Conservation (phyloP, 2,797 vertebrate species). For the Varecia variegata region DNA sequence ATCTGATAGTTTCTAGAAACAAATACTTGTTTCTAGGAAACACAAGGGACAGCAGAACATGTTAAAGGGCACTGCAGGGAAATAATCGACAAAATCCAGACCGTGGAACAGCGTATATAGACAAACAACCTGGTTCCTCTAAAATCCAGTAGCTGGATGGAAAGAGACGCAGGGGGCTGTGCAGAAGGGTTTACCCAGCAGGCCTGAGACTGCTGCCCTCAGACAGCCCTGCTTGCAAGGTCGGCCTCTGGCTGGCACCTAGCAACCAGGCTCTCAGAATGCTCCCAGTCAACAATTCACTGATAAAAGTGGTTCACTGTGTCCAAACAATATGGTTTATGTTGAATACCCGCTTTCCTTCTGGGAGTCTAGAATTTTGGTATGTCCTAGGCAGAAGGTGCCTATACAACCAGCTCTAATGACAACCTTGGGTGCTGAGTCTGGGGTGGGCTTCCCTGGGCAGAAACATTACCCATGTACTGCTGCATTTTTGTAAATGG, state of each 20-base stretch:
- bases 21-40: not conserved
- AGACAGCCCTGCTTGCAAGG: not conserved
- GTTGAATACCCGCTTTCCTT: not conserved
- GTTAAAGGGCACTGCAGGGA: not conserved
- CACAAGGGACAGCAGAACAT: not conserved
- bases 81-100: not conserved
- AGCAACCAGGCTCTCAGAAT: not conserved
- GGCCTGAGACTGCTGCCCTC: not conserved
- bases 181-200: not conserved
- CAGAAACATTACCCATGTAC: not conserved
- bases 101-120: not conserved
- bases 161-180: not conserved
- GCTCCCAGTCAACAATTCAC: not conserved
- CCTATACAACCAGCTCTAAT: not conserved
- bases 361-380: not conserved
- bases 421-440: not conserved
- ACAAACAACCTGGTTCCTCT: not conserved
- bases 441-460: not conserved
- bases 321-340: not conserved
- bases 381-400: not conserved
- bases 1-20: not conserved
- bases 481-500: not conserved
- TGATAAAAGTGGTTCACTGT: not conserved
- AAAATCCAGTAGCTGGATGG: not conserved
- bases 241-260: not conserved